Conservation (phyloP, 2,888 invertebrate genomes). For the Polyploca ridens region DNA sequence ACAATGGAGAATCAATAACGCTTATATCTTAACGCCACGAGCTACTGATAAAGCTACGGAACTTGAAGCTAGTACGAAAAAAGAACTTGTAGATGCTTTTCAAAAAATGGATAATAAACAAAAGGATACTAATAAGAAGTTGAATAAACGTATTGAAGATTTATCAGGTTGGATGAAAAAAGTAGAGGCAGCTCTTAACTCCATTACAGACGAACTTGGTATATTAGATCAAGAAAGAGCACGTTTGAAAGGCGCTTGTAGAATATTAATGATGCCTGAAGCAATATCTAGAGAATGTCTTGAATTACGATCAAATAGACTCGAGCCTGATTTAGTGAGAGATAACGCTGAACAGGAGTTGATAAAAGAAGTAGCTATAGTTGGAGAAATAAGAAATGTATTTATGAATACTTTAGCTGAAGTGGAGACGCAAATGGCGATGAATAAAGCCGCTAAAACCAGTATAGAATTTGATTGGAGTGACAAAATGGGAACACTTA, state of each 20-base stretch:
- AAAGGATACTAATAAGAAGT: conserved; percentile 70
- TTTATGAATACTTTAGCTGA: conserved; percentile 86
- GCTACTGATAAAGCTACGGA: conserved; percentile 63
- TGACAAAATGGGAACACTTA: conserved; percentile 91
- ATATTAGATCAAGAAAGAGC: conserved; percentile 86
- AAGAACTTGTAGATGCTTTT: conserved; percentile 81
- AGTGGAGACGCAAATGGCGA: conserved; percentile 88
- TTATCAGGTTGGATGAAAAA: conserved; percentile 88
- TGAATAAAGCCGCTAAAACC: conserved; percentile 91
- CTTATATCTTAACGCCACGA: conserved; percentile 71
- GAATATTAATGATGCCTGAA: conserved; percentile 88
- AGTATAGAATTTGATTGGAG: conserved; percentile 95
- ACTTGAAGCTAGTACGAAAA: conserved; percentile 41
- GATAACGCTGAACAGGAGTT: conserved; percentile 93
- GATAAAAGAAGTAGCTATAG: conserved; percentile 90
- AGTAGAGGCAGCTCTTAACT: conserved; percentile 85
- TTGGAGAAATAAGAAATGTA: conserved; percentile 87
- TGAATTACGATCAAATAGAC: conserved; percentile 87
- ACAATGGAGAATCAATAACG: conserved; percentile 88
- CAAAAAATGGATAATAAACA: conserved; percentile 80
- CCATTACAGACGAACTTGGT: conserved; percentile 87
- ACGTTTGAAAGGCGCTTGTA: conserved; percentile 87
- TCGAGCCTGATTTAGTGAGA: conserved; percentile 90
- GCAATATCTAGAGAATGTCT: conserved; percentile 89
- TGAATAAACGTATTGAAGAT: conserved; percentile 58